Evolutionary conservation across 2,888 invertebrate species (phyloP).

Genomic region (Nasonovia ribisnigri): DNA sequence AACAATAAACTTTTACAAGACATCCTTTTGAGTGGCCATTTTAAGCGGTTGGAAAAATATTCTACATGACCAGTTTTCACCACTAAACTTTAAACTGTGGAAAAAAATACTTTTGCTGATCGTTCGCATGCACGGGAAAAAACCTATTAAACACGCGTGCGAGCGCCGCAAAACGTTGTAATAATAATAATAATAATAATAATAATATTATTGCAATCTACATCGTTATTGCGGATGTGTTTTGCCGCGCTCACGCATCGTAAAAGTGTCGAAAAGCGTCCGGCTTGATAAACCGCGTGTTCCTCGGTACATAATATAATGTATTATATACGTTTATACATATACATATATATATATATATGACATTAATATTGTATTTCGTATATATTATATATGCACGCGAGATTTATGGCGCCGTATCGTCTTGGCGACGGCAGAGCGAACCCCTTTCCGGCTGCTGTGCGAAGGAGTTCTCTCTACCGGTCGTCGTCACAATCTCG

Average conservation of each 20-base stretch:
- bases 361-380: background rate
- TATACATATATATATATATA: background rate
- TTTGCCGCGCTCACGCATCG: background rate
- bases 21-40: background rate
- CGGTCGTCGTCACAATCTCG: conserved; percentile 14
- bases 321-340: background rate
- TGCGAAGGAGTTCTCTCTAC: conserved; percentile 20
- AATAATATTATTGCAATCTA: background rate
- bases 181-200: conserved; percentile 1
- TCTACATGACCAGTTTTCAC: background rate
- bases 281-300: conserved; percentile 20
- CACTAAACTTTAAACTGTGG: background rate
- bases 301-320: background rate
- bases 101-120: background rate
- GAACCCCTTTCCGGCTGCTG: conserved; percentile 9
- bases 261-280: conserved; percentile 15
- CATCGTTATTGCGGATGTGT: conserved; percentile 2
- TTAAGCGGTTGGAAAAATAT: background rate
- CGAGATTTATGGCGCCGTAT: conserved; percentile 12
- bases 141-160: background rate
- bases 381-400: background rate
- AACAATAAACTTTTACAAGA: background rate
- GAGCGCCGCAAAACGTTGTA: background rate
- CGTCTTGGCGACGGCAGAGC: conserved; percentile 17
- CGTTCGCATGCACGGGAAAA: background rate